A percentile compares a stretch with the other conserved stretches of the same genome.
Evolutionary conservation across 2,797 vertebrate species (phyloP).

Genomic region (Pseudochaenichthys georgianus): DNA sequence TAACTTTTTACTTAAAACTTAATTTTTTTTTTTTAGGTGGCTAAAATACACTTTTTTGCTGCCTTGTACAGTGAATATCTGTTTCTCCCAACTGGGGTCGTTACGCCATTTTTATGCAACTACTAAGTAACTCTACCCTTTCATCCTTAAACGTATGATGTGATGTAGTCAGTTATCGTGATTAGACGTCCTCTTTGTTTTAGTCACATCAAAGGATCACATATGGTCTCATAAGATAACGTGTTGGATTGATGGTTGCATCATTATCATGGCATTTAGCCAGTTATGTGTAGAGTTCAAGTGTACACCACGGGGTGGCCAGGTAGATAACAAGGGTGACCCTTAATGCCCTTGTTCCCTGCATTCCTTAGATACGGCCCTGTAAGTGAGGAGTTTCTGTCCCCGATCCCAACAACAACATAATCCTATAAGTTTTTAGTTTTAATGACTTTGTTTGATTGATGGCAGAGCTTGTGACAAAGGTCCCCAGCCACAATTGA

Average conservation of each 20-base stretch:
- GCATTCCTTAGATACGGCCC: no score
- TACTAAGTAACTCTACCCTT: no score
- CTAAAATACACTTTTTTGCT: no score
- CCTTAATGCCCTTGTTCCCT: not conserved
- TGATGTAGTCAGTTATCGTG: not conserved
- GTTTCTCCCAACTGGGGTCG: no score
- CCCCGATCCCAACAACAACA: constrained; percentile 1
- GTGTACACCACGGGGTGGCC: not conserved
- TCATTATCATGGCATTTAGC: not conserved
- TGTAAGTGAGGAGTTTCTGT: not conserved
- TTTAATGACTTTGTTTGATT: constrained; percentile 1
- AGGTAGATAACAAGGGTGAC: not conserved
- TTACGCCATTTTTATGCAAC: no score
- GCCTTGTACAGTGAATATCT: no score
- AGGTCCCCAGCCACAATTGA: not conserved
- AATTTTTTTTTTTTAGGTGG: no score
- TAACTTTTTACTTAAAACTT: no score
- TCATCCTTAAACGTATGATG: not conserved
- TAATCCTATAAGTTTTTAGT: not conserved
- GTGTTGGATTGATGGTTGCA: not conserved
- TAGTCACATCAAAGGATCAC: not conserved
- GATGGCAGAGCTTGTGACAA: not conserved
- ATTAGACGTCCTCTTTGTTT: not conserved
- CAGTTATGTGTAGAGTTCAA: not conserved
- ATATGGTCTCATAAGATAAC: not conserved